Conservation (phyloP, 2,113 vertebrate species). For the Narcine bancroftii region DNA sequence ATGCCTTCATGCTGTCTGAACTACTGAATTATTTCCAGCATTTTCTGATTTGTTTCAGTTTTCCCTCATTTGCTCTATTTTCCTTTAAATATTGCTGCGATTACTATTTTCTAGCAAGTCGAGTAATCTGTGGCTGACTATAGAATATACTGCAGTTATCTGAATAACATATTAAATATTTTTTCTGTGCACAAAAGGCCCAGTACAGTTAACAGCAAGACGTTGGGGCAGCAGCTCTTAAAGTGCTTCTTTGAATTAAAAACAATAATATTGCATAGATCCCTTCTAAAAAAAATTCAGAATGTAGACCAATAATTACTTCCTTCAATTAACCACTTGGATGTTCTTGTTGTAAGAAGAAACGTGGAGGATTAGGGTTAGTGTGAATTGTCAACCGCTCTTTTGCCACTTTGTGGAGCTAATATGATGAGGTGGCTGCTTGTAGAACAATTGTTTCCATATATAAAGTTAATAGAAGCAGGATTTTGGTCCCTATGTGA, state of each 20-base stretch:
- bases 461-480: background rate
- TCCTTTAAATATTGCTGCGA: background rate
- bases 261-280: background rate
- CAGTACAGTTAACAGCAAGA: background rate
- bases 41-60: no score
- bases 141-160: background rate
- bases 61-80: no score
- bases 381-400: background rate
- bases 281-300: background rate
- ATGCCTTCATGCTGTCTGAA: no score
- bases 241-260: background rate
- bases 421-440: background rate
- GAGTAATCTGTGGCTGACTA: background rate
- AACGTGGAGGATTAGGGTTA: background rate
- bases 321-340: background rate
- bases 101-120: background rate
- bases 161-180: background rate
- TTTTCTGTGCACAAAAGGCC: background rate
- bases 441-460: background rate
- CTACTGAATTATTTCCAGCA: no score
- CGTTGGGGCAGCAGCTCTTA: background rate
- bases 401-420: background rate
- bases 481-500: no score
- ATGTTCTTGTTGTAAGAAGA: background rate
- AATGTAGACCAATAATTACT: background rate